A percentile compares a stretch with the other conserved stretches of the same genome.
These are phyloP conservation scores for Muntiacus reevesi DNA, from an alignment of 2,113 vertebrate genomes.

Conservation along the genomic window DNA sequence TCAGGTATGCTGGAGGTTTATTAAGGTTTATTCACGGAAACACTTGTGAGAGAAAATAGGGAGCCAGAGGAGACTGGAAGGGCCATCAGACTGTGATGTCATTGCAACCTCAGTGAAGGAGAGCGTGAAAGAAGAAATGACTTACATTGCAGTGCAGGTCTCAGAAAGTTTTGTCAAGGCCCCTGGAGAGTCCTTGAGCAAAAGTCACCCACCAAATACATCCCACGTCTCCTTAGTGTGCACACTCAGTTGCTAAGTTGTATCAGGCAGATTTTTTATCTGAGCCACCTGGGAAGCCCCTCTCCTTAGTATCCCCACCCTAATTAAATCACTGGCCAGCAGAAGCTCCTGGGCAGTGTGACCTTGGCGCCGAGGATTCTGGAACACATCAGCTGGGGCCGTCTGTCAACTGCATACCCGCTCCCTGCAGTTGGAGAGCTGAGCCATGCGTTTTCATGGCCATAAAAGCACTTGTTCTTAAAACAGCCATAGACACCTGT, in stretches of 20 bases:
- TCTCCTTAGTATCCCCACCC: background rate
- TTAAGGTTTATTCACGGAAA: background rate
- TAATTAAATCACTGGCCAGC: background rate
- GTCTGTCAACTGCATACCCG: background rate
- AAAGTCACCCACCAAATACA: background rate
- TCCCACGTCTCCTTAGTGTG: background rate
- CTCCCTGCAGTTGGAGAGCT: background rate
- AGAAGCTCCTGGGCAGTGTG: background rate
- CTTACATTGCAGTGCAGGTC: background rate
- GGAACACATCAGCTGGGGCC: background rate
- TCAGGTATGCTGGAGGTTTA: background rate
- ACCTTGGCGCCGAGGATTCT: background rate
- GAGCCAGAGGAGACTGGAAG: no score
- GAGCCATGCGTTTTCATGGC: background rate
- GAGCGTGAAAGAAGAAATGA: background rate
- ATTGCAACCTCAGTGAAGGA: background rate
- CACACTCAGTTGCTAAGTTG: background rate
- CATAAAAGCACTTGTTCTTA: background rate
- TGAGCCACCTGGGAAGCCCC: background rate
- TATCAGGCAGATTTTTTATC: background rate
- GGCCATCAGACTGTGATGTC: no score
- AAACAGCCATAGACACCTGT: slow-evolving; percentile 66
- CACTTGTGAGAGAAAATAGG: background rate
- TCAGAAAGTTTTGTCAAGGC: background rate
- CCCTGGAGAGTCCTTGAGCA: background rate